Evolutionary conservation across 2,113 vertebrate genomes (phyloP), one percentile per base, ranked within the genome.

Genomic region (Ceratotherium simum): DNA sequence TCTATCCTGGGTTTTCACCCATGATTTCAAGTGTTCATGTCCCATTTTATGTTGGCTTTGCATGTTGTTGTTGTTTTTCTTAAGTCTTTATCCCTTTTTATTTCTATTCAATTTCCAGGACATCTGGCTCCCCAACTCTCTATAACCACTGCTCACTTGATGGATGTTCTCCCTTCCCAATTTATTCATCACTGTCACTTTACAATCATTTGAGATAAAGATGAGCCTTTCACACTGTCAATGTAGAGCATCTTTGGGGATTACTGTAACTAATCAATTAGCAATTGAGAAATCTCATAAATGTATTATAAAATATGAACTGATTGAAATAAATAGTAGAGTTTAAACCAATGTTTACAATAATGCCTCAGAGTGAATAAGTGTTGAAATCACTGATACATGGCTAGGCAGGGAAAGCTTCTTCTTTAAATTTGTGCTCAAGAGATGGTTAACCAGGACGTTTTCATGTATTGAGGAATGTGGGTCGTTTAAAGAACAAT

Each of bases 111-210:
- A 29, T 72, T 64, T 95, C 83, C 10, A 46, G 29, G 3, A 27
- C 83, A 69, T 51, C 12, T 14, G 60, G 8, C 48, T 92, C 25
- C 27, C 14, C 42, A 84, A 39, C 31, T 91, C 29, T 84, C 17
- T 73, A 25, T 69, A 82, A 31, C 11, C 23, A 51, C 42, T 42
- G 8, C 14, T 81, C 16, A 17, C 7, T 73, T 76, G 12, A 76
- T 92, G 27, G n/a, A 76, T 90, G 46, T 33, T 94, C 36, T 17
- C 7, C 42, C 23, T 92, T 87, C 27, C 20, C 69, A 73, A 54
- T 70, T 84, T 96, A 95, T 96, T 95, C n/a, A 91, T 94, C 46
- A 89, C 12, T 92, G 42, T 81, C 70, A 96, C 90, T 97, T 90
- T 46, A 20, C 2, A 31, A 0, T 90, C 51, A 80, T 90, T 62